These are phyloP conservation scores for Cyaniris semiargus DNA, from an alignment of 2,888 invertebrate species.

Conservation along the genomic window DNA sequence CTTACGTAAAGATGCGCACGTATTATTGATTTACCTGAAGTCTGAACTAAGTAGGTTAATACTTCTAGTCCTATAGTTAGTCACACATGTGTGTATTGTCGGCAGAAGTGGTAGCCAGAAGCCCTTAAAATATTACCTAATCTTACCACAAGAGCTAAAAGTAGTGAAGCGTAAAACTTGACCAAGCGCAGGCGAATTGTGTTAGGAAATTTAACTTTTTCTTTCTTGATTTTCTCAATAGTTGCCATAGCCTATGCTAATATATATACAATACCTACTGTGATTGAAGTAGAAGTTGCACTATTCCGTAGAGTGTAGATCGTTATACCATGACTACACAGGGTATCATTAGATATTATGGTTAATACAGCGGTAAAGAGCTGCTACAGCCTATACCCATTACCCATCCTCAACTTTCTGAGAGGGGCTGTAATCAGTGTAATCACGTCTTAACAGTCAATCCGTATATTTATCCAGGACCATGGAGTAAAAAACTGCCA, in stretches of 20 bases:
- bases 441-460: no score
- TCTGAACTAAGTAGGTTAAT: constrained; percentile 7
- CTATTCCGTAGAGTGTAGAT: no score
- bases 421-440: no score
- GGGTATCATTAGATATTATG: no score
- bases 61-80: not conserved
- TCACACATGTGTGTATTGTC: not conserved
- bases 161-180: not conserved
- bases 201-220: not conserved
- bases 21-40: constrained; percentile 13
- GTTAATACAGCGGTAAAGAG: no score
- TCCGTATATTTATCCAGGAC: no score
- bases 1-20: constrained; percentile 19
- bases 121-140: not conserved
- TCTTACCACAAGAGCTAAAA: not conserved
- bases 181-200: not conserved
- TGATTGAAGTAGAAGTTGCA: no score
- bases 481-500: no score
- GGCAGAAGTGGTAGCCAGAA: not conserved
- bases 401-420: no score
- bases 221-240: not conserved
- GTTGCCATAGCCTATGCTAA: not conserved
- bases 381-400: no score
- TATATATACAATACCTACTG: not conserved
- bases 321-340: no score